These are phyloP conservation scores for Myocastor coypus DNA, from an alignment of 2,113 vertebrate genomes.

Conservation along the genomic window DNA sequence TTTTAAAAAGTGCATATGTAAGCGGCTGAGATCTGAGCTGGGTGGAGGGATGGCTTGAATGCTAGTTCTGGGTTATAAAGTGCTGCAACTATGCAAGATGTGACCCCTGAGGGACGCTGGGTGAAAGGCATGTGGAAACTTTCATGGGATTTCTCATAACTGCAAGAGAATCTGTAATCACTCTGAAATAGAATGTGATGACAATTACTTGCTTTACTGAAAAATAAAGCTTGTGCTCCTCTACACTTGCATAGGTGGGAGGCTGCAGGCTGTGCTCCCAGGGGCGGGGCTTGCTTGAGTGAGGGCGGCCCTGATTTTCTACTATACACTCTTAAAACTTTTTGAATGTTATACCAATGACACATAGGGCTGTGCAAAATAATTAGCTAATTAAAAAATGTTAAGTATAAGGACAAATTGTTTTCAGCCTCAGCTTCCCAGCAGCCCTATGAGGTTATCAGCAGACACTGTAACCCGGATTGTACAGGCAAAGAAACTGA, in stretches of 20 bases:
- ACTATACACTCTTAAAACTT: not conserved
- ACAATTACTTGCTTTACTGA: not conserved
- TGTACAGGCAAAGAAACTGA: slow-evolving; percentile 37
- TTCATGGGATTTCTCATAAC: not conserved
- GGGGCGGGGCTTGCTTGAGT: not conserved
- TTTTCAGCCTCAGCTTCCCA: not conserved
- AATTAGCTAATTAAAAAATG: not conserved
- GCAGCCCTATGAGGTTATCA: not conserved
- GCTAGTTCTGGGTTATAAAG: not conserved
- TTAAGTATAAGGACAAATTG: not conserved
- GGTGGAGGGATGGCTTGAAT: not conserved
- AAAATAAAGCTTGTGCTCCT: not conserved
- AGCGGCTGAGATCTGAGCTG: not conserved
- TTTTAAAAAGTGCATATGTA: not conserved
- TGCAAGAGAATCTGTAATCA: not conserved
- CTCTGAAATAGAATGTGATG: not conserved
- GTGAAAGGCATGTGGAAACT: not conserved
- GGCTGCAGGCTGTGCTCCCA: not conserved
- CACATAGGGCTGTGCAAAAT: not conserved
- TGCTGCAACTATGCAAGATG: not conserved
- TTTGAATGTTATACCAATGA: not conserved
- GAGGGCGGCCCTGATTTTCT: not conserved
- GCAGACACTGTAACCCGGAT: not conserved
- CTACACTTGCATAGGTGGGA: not conserved
- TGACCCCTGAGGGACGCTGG: not conserved